Evolutionary conservation across 2,113 vertebrate species (phyloP).

Genomic region (Calypte anna): DNA sequence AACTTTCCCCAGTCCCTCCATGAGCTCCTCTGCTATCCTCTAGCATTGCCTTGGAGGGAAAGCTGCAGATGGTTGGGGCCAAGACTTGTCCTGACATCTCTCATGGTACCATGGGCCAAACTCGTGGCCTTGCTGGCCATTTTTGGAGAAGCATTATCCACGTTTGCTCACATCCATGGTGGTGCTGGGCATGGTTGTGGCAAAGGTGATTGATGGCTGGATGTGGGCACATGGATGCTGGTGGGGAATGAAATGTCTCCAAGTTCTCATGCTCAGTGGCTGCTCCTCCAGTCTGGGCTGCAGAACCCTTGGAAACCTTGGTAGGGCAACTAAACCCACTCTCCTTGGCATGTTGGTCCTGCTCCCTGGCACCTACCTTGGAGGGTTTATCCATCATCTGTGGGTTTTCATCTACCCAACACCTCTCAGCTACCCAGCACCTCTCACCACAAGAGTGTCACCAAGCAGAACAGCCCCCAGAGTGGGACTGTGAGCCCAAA

Average conservation of each 20-base stretch:
- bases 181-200: not conserved
- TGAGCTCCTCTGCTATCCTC: not conserved
- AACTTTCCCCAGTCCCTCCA: not conserved
- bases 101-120: not conserved
- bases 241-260: not conserved
- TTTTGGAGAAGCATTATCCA: not conserved
- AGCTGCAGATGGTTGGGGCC: not conserved
- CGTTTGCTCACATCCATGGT: not conserved
- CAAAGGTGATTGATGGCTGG: not conserved
- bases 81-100: not conserved
- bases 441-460: accelerated
- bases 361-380: not conserved
- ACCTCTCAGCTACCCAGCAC: not conserved
- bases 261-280: not conserved
- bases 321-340: not conserved
- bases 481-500: not conserved
- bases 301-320: not conserved
- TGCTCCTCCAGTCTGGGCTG: not conserved
- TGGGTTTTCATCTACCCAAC: not conserved
- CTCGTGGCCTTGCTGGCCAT: not conserved
- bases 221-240: not conserved
- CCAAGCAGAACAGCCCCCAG: not conserved
- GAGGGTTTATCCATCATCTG: not conserved
- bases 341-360: not conserved
- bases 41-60: not conserved